Percentiles rank a stretch among this genome's conserved stretches.
Conservation (phyloP, 2,888 invertebrate genomes). For the Belgica antarctica region DNA sequence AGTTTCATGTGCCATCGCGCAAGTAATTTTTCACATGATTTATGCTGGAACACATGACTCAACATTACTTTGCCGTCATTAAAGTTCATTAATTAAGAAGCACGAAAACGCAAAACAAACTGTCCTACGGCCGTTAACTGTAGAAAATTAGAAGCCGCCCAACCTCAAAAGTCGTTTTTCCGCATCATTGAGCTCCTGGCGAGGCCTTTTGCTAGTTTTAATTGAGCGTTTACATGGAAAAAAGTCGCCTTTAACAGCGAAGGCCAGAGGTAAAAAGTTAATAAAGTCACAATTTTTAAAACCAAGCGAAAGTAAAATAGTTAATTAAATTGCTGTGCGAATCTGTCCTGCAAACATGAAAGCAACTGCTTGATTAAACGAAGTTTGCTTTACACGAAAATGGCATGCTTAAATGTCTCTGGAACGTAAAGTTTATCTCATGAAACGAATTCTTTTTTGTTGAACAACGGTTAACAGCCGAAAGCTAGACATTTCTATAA, state of each 20-base stretch:
- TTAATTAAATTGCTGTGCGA: conserved; percentile 22
- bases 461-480: too few relatives aligned
- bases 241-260: neutral
- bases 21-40: neutral
- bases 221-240: conserved; percentile 39
- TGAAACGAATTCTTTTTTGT: too few relatives aligned
- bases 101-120: conserved; percentile 19
- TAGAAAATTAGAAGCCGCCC: conserved; percentile 22
- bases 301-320: neutral
- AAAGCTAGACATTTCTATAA: conserved; percentile 4
- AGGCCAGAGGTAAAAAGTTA: neutral
- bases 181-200: conserved; percentile 30
- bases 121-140: neutral
- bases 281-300: conserved; percentile 22
- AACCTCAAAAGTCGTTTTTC: conserved; percentile 24
- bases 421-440: neutral
- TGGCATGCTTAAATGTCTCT: neutral
- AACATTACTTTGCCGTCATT: neutral
- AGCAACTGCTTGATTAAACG: too few relatives aligned
- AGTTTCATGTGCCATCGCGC: neutral
- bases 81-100: conserved; percentile 17
- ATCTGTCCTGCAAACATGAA: neutral
- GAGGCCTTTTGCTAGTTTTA: conserved; percentile 13
- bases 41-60: neutral
- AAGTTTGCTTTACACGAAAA: neutral